A percentile compares a stretch with the other conserved stretches of the same genome.
These are phyloP conservation scores for Sorex fumeus DNA, from an alignment of 2,113 vertebrate genomes.

Conservation along the genomic window DNA sequence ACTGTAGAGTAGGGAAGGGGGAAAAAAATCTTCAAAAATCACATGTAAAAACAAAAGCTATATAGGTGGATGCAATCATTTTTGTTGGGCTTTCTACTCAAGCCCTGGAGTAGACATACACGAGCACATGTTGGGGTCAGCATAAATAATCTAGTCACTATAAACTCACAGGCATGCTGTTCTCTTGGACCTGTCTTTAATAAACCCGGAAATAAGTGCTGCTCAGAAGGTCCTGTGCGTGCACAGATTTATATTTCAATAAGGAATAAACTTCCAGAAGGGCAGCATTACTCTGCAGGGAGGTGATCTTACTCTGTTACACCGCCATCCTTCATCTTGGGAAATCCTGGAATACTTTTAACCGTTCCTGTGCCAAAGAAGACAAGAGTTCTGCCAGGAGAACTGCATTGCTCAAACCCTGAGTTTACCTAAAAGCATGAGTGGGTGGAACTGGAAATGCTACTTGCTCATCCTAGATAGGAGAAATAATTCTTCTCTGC, in stretches of 20 bases:
- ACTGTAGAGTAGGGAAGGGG: slow-evolving; percentile 5
- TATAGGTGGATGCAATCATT: not conserved
- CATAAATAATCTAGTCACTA: not conserved
- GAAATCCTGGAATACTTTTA: not conserved
- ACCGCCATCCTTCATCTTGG: not conserved
- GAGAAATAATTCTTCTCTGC: not conserved
- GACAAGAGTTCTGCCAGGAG: not conserved
- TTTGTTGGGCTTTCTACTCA: not conserved
- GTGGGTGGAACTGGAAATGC: not conserved
- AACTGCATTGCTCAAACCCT: not conserved
- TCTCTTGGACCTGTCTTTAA: not conserved
- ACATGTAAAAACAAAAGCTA: not conserved
- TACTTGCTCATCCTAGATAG: not conserved
- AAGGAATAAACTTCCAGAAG: not conserved
- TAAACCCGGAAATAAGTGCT: not conserved
- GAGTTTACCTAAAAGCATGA: not conserved
- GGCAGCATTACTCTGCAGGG: not conserved
- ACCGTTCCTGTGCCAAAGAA: not conserved
- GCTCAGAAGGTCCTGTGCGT: not conserved
- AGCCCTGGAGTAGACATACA: not conserved
- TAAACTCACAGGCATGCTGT: not conserved
- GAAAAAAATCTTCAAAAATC: slow-evolving; percentile 2
- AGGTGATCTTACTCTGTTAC: not conserved
- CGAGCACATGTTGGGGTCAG: not conserved
- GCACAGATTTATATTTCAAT: not conserved